phyloP scores from a whole-genome alignment of 2,113 vertebrate species.

The Neodon shergylaensis region DNA sequence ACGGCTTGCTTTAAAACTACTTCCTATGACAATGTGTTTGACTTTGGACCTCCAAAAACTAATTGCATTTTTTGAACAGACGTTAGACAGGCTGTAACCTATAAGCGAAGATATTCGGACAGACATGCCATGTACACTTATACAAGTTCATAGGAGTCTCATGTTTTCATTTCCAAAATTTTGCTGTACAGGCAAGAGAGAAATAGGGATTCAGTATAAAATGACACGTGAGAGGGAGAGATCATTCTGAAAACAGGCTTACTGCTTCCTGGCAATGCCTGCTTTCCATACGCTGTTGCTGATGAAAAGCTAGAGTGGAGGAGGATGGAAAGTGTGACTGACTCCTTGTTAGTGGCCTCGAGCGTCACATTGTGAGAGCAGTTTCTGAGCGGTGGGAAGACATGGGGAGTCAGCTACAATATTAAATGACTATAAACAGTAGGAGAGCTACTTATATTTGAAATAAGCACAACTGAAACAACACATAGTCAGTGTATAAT shows the following conservation, averaged over 20 bases:
- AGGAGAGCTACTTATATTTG: not conserved
- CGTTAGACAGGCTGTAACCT: slow-evolving; percentile 84
- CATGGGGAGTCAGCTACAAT: not conserved
- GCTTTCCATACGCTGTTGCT: slow-evolving; percentile 29
- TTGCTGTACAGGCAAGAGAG: slow-evolving; percentile 66
- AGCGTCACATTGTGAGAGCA: not conserved
- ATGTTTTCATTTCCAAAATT: slow-evolving; percentile 77
- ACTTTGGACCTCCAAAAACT: slow-evolving; percentile 87
- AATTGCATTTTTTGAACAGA: slow-evolving; percentile 85
- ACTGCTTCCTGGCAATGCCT: slow-evolving; percentile 35
- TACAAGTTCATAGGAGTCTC: slow-evolving; percentile 78
- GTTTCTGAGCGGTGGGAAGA: not conserved
- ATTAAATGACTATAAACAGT: slow-evolving; percentile 13
- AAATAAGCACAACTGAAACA: slow-evolving; percentile 18
- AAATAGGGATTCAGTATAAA: slow-evolving; percentile 28
- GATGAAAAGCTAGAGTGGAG: slow-evolving; percentile 21
- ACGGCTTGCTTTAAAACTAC: slow-evolving; percentile 82
- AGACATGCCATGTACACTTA: slow-evolving; percentile 62
- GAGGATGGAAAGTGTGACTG: slow-evolving; percentile 33
- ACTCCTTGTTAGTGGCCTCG: slow-evolving; percentile 7
- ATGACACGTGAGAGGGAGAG: slow-evolving; percentile 41
- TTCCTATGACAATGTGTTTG: slow-evolving; percentile 86
- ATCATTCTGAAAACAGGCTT: slow-evolving; percentile 50
- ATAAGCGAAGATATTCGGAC: slow-evolving; percentile 80
- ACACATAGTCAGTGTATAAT: not conserved